Base-by-base conservation (phyloP, 1,140 invertebrate genomes). In the Bombus pyrosoma region DNA sequence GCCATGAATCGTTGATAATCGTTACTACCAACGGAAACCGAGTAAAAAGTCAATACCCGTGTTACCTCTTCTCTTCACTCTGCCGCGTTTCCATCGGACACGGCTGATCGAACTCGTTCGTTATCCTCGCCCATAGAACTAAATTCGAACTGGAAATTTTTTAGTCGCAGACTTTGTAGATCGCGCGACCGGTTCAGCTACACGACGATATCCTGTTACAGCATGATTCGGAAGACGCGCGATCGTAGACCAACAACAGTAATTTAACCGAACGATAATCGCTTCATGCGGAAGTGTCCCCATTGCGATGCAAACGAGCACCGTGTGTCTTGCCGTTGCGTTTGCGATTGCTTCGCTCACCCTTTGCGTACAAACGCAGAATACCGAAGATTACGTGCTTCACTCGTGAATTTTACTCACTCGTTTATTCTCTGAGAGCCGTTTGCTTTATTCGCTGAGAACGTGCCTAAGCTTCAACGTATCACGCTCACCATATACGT, bases 231-330 rank as follows among this genome's bases (percentile, higher is more conserved):
- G 37, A 81, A 62, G 53, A 18, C 79, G 12, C 47, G 53, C 10
- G 43, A 37, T 69, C 53, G 47, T 15, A 28, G n/a, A 5, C 25
- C 34, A 15, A 62, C 53, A 76, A 83, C 47, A 37, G 64, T 53
- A 76, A 81, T 68, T 76, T 86, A 88, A 88, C 74, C 86, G 66
- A 85, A 90, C 74, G 47, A 53, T 22, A 68, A 82, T 32, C 76
- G 74, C 62, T 64, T 53, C 18, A 8, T 0, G 81, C 75, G 80
- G 77, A 83, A 88, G 66, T 90, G 85, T 91, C 81, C 71, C 83
- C 82, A n/a, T 86, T 87, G 83, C 86, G 72, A 92, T 78, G 86
- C 86, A 88, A 91, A 83, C 78, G 73, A 91, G 82, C 78, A 80
- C 41, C 57, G 81, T 18, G 39, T 15, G 78, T 43, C 47, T 59